Conservation (phyloP, 2,113 vertebrate genomes). For the Sinosuthora webbiana region DNA sequence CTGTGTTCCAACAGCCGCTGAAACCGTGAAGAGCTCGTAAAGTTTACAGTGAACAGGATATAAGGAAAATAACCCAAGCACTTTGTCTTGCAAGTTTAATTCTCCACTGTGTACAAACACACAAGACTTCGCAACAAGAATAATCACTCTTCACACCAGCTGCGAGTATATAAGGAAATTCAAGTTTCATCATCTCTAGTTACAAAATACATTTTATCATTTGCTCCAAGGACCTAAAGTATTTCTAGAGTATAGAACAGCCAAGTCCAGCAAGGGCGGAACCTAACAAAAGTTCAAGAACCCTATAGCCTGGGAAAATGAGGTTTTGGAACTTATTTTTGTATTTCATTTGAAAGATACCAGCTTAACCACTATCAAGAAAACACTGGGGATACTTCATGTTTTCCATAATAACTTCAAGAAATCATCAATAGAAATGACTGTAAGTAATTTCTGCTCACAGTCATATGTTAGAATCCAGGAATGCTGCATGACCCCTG, state of each 20-base stretch:
- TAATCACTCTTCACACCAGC: neutral
- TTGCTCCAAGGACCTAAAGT: neutral
- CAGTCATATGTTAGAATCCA: neutral
- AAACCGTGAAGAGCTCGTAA: neutral
- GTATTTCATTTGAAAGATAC: neutral
- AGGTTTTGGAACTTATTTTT: neutral
- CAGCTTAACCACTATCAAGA: neutral
- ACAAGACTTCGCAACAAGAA: neutral
- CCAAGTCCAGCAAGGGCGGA: neutral
- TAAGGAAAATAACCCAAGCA: neutral
- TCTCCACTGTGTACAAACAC: neutral
- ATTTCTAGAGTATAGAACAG: neutral
- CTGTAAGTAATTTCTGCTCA: neutral
- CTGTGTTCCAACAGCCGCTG: neutral
- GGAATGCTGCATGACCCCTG: neutral
- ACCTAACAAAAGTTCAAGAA: neutral
- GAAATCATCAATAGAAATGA: neutral
- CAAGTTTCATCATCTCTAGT: neutral
- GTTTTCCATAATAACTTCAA: neutral
- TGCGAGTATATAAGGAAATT: neutral
- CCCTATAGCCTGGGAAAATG: neutral
- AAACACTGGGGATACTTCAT: neutral
- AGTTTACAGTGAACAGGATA: neutral
- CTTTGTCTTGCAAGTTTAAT: neutral
- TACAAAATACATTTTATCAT: neutral